Base-by-base conservation (phyloP, 64 coral and sea anemone genomes). In the Montipora efflorescens region DNA sequence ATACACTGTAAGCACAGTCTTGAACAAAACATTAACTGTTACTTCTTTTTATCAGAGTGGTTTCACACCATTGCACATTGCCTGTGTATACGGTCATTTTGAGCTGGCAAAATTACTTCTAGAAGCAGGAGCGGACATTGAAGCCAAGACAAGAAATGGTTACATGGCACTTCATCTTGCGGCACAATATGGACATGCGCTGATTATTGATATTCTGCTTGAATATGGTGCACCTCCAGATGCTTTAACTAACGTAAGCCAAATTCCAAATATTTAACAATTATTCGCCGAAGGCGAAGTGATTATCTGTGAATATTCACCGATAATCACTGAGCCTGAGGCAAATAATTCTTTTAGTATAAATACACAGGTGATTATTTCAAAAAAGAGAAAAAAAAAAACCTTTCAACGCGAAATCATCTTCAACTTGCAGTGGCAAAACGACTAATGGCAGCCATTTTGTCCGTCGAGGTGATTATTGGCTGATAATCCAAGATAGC, bases 51-150 rank as follows among this genome's bases (percentile, higher is more conserved):
- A 62, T 4, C 74, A 98, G 96, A 98, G 97, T 69, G 97, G 97
- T 1, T 98, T 98, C 59, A 95, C 97, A 11, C 97, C 97, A 2
- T 82, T 98, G 20, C 97, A 98, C 48, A 98, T 98, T n/a, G 97
- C 97, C 4, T 95, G 94, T 86, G 94, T 95, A 23, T 98, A 95
- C 72, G 97, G 97, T 53, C 91, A 98, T 36, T 91, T 82, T 14
- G 97, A 95, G 15, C 90, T 98, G 50, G 97, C 93, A 2, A 87
- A 93, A 71, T 87, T 98, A 7, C 23, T 98, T n/a, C 57, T 98
- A 1, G 97, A 95, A 25, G 78, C 90, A 21, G 92, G 92, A 68
- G 92, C 95, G 1, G 84, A 96, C 59, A 89, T 96, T 36, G 89
- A 96, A 46, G 92, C 91, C 14, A 87, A 72, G 19, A 98, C 97